A percentile compares a stretch with the other conserved stretches of the same genome.
phyloP scores from a whole-genome alignment of 2,888 invertebrate genomes.

The Pseudococcus jackbeardsleyi region DNA sequence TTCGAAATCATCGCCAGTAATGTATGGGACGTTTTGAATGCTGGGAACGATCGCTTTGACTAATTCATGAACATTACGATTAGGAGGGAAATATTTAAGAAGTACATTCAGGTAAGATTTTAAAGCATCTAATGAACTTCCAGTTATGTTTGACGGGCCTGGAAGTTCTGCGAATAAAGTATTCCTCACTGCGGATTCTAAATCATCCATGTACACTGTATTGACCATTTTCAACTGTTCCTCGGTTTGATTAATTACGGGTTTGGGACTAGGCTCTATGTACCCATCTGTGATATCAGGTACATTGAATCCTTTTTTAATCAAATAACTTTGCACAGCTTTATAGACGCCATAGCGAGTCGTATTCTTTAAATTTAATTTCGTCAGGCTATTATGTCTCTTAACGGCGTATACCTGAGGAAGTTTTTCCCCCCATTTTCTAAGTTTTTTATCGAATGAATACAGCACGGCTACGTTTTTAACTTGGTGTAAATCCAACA shows the following conservation, averaged over 20 bases:
- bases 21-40: not conserved
- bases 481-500: constrained; percentile 58
- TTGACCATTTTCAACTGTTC: constrained; percentile 69
- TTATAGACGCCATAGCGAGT: not conserved
- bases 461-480: constrained; percentile 36
- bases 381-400: not conserved
- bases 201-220: constrained; percentile 85
- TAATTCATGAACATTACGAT: constrained; percentile 72
- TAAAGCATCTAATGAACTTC: constrained; percentile 81
- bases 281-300: not conserved
- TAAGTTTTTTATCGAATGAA: not conserved
- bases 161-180: constrained; percentile 88
- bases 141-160: constrained; percentile 77
- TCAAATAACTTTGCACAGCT: not conserved
- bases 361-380: not conserved
- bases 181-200: constrained; percentile 87
- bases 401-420: not conserved
- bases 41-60: constrained; percentile 55
- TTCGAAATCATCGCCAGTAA: constrained; percentile 20
- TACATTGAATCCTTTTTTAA: not conserved
- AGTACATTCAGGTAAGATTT: constrained; percentile 81
- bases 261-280: no score
- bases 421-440: no score
- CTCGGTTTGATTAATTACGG: not conserved
- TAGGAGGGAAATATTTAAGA: constrained; percentile 84